Conservation (phyloP, 1,140 invertebrate genomes). For the Brachionus paranguensis region DNA sequence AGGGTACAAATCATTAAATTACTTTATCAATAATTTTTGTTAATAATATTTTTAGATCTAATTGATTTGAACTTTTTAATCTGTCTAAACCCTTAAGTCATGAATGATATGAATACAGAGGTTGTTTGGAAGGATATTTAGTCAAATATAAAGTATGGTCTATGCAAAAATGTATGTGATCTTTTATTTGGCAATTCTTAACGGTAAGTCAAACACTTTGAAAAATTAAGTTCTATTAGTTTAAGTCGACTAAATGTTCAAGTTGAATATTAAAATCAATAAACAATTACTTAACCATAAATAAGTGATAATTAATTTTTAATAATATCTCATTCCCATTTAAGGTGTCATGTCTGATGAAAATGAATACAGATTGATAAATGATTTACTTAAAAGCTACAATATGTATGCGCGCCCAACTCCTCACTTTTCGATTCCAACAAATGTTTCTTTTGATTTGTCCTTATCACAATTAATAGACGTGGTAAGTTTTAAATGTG, state of each 20-base stretch:
- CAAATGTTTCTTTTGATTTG: conserved; percentile 68
- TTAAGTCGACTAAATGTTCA: too few species aligned
- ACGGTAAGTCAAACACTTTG: not conserved
- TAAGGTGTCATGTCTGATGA: conserved; percentile 10
- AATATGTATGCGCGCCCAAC: conserved; percentile 25
- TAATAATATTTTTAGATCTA: not conserved
- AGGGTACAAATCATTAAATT: not conserved
- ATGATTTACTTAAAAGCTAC: not conserved
- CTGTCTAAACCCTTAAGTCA: not conserved
- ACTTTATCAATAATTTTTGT: not conserved
- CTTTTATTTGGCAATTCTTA: not conserved
- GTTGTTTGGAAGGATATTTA: not conserved
- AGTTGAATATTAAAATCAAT: too few species aligned
- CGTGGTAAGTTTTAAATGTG: conserved; percentile 61
- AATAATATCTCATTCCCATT: not conserved
- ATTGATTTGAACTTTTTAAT: not conserved
- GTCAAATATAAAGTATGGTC: not conserved
- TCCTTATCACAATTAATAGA: conserved; percentile 72
- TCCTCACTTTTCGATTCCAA: not conserved
- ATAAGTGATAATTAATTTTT: not conserved
- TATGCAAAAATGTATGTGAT: not conserved
- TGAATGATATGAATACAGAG: not conserved
- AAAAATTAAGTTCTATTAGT: not conserved
- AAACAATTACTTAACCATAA: too few species aligned
- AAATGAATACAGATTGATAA: conserved; percentile 25